Conservation (phyloP, 2,113 vertebrate genomes). For the Danio rerio region DNA sequence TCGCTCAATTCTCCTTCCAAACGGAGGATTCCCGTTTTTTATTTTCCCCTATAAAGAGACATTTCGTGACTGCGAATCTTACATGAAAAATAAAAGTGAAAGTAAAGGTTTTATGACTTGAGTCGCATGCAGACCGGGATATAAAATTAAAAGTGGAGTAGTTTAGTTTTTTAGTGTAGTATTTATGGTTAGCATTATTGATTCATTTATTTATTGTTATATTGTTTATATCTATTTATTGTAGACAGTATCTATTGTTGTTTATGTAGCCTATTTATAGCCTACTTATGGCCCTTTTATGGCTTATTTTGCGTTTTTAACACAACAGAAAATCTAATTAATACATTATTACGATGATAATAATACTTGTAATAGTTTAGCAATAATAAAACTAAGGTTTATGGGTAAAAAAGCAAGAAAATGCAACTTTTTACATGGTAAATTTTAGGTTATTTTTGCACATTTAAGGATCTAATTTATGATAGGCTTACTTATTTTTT, state of each 20-base stretch:
- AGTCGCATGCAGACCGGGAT: not conserved
- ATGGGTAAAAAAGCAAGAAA: not conserved
- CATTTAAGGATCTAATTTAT: too few species aligned
- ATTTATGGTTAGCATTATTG: too few species aligned
- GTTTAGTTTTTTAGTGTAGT: too few species aligned
- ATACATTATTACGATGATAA: too few species aligned
- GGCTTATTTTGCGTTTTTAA: not conserved
- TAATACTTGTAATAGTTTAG: too few species aligned
- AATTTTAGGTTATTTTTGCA: too few species aligned
- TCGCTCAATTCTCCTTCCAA: not conserved
- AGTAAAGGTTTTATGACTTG: conserved; percentile 22
- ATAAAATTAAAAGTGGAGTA: too few species aligned
- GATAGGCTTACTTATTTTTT: too few species aligned
- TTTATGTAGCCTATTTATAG: not conserved
- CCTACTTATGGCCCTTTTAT: not conserved
- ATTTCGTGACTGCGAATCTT: not conserved
- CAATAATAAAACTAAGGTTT: not conserved
- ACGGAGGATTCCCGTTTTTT: not conserved
- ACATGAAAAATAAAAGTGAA: conserved; percentile 46
- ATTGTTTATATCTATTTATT: not conserved
- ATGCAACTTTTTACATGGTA: too few species aligned
- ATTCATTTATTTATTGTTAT: not conserved
- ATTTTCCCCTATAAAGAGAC: not conserved
- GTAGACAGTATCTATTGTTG: not conserved
- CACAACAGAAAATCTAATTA: not conserved